These are phyloP conservation scores for Phoxinus dragarum DNA, from an alignment of 2,797 vertebrate species.

Conservation along the genomic window DNA sequence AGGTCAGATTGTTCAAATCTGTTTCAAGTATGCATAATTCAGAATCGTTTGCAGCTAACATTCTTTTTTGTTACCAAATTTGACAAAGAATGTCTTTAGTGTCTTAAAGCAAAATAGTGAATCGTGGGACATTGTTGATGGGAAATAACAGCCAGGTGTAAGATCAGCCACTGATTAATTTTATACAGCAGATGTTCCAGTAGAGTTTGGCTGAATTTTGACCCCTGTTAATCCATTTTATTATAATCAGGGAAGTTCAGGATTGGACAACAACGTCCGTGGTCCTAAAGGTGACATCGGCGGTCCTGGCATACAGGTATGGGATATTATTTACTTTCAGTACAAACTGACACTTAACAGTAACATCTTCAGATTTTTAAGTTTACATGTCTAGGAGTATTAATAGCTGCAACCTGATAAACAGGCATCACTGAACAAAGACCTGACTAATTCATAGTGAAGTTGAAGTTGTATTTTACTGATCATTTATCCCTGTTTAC, in stretches of 20 bases:
- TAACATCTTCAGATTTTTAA: not conserved
- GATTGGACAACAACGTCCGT: slow-evolving; percentile 68
- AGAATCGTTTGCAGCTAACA: not conserved
- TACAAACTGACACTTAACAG: not conserved
- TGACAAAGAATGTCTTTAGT: not conserved
- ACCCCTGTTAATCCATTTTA: slow-evolving; percentile 16
- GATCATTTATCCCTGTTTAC: no score
- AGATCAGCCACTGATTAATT: not conserved
- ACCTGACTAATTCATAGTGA: not conserved
- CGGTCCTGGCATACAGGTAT: slow-evolving; percentile 79
- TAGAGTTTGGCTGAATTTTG: not conserved
- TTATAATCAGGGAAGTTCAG: slow-evolving; percentile 79
- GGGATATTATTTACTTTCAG: slow-evolving; percentile 12
- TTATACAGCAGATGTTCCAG: not conserved
- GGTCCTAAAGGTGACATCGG: slow-evolving; percentile 83
- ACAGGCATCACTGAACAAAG: not conserved
- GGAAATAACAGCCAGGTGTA: not conserved
- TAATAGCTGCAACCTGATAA: not conserved
- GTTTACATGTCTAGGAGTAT: not conserved
- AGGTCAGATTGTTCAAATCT: not conserved
- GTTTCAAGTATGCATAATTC: not conserved
- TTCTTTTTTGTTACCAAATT: not conserved
- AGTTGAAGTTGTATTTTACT: not conserved
- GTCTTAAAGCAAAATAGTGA: not conserved
- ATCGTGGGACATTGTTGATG: not conserved